Base-by-base conservation (phyloP, 2,888 invertebrate species). In the Acrobasis consociella region DNA sequence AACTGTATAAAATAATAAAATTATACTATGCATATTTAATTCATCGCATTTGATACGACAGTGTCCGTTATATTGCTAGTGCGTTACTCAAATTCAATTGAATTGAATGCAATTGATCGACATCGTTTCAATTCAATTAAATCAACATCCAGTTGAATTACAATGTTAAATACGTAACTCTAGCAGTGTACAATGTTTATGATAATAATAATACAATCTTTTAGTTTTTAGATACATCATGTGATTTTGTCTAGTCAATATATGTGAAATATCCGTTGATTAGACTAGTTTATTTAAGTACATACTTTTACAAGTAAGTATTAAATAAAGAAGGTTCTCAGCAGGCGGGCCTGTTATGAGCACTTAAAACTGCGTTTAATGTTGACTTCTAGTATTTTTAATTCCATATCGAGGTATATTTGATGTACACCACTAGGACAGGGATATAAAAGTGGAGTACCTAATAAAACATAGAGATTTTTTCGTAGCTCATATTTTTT, bases 221-320 rank as follows among this genome's bases (percentile, higher is more conserved):
- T 59, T 60, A 38, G 49, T 60, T 49, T 38, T 17, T 60, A 50
- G 59, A 38, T 17, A 50, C 38, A 38, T 59, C 49, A 59, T 50
- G 50, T 60, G 49, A 60, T 60, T 60, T 60, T 38, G 50, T 16
- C 59, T 60, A 60, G 50, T 60, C 59, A 60, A 13, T 16, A 5
- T 13, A 50, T 11, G 49, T 37, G 59, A 16, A 22, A 17, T 60
- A 16, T 60, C 38, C 59, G 50, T 42, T 56, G 42, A 42, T 56
- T 52, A 52, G 8, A 52, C 37, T 31, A 31, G 31, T 31, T 31
- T 31, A 52, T 31, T n/a, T n/a, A n/a, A n/a, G n/a, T n/a, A n/a
- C n/a, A 52, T 2, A 17, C 11, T n/a, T n/a, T n/a, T 22, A 22
- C 22, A 22, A 22, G 22, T 2, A 51, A 5, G 5, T 9, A 52